Percentiles rank a stretch among this genome's conserved stretches.
Conservation (phyloP, 92 coral and sea anemone genomes). For the Umimayanthus chanpuru region DNA sequence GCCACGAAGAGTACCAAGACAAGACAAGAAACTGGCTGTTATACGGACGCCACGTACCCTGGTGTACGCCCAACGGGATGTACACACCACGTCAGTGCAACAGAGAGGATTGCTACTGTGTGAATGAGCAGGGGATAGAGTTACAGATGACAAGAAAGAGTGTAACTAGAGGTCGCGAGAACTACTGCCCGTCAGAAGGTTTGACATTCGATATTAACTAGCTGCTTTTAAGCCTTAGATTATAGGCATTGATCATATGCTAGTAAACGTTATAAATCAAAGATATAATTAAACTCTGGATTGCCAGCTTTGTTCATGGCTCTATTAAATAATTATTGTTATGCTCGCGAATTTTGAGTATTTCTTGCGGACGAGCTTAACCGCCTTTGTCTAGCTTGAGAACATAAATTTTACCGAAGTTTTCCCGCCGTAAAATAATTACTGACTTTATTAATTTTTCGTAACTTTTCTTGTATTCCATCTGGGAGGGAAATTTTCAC, state of each 20-base stretch:
- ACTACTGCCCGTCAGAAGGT: constrained; percentile 41
- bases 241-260: background rate
- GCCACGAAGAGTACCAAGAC: constrained; percentile 70
- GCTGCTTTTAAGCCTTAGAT: background rate
- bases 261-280: too few species aligned
- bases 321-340: too few species aligned
- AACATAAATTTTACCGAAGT: too few species aligned
- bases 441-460: too few species aligned
- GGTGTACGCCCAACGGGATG: constrained; percentile 73
- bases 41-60: constrained; percentile 72
- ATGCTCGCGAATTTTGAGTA: too few species aligned
- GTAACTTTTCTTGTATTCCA: too few species aligned
- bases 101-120: constrained; percentile 73
- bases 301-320: too few species aligned
- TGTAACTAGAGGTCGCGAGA: constrained; percentile 54
- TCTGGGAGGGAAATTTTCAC: too few species aligned
- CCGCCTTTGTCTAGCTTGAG: too few species aligned
- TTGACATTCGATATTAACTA: background rate
- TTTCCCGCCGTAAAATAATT: too few species aligned
- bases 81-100: constrained; percentile 74
- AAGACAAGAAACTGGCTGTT: constrained; percentile 78
- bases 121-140: constrained; percentile 72
- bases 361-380: too few species aligned
- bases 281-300: too few species aligned
- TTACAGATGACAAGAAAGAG: constrained; percentile 58